A percentile compares a stretch with the other conserved stretches of the same genome.
phyloP scores from a whole-genome alignment of 2,797 vertebrate genomes.

The Bradypus variegatus region DNA sequence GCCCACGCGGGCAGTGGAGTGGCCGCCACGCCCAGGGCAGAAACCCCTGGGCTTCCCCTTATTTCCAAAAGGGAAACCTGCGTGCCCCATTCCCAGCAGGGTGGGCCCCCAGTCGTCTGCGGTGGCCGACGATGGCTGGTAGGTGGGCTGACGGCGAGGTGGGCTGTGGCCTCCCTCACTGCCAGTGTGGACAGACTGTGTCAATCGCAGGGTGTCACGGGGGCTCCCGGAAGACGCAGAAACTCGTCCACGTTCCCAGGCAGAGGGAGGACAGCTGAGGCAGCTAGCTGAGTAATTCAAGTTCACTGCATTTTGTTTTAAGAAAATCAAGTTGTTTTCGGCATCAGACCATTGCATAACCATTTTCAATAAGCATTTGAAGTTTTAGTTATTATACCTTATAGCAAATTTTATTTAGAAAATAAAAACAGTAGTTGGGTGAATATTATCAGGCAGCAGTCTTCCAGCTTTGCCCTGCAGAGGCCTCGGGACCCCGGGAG shows the following conservation, averaged over 20 bases:
- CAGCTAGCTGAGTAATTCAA: not conserved
- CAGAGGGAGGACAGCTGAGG: accelerated
- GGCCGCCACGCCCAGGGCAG: accelerated
- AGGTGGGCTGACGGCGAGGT: accelerated
- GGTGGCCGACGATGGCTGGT: too few relatives aligned
- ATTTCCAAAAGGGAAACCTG: not conserved
- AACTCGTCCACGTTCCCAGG: accelerated
- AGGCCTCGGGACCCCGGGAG: accelerated
- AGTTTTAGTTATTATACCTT: not conserved
- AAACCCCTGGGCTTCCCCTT: too few relatives aligned
- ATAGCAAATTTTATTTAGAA: not conserved
- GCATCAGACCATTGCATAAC: not conserved
- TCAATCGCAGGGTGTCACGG: accelerated
- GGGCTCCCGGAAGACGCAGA: not conserved
- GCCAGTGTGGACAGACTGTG: accelerated
- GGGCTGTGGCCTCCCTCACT: not conserved
- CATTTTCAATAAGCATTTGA: not conserved
- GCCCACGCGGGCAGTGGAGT: too few relatives aligned
- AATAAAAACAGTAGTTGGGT: too few relatives aligned
- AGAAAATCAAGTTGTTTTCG: not conserved
- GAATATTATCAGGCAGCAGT: accelerated
- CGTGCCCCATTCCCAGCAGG: accelerated
- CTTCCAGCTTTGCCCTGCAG: accelerated
- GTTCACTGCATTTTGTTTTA: not conserved
- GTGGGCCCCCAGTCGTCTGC: accelerated